Conservation (phyloP, 2,888 invertebrate genomes). For the Eristalis tenax region DNA sequence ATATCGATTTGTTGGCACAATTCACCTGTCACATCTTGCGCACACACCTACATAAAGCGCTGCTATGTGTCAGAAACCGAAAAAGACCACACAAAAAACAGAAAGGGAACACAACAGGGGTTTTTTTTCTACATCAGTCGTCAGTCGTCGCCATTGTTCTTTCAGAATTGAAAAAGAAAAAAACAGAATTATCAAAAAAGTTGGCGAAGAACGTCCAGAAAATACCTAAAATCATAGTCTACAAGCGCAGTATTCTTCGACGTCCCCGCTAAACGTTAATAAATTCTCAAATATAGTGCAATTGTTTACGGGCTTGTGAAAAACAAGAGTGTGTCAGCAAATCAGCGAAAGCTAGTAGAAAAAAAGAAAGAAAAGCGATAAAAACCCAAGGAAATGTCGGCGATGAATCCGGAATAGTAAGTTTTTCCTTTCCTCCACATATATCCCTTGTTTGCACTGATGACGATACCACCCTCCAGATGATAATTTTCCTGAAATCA, state of each 20-base stretch:
- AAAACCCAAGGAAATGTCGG: slow-evolving; percentile 79
- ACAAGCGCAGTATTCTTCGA: slow-evolving; percentile 44
- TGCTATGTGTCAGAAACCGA: slow-evolving; percentile 64
- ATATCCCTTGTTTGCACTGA: slow-evolving; percentile 38
- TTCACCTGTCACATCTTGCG: slow-evolving; percentile 9
- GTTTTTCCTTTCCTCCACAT: slow-evolving; percentile 76
- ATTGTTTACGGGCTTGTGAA: slow-evolving; percentile 72
- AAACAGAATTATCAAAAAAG: slow-evolving; percentile 73
- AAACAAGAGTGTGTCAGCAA: slow-evolving; percentile 70
- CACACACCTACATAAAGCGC: slow-evolving; percentile 31
- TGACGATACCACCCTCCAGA: slow-evolving; percentile 1
- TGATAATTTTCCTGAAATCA: slow-evolving; percentile 22
- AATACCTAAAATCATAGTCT: slow-evolving; percentile 68
- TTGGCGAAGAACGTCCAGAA: slow-evolving; percentile 60
- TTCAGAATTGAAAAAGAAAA: slow-evolving; percentile 63
- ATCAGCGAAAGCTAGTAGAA: slow-evolving; percentile 59
- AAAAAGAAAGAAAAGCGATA: slow-evolving; percentile 68
- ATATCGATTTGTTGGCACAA: slow-evolving; percentile 61
- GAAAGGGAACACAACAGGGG: slow-evolving; percentile 44
- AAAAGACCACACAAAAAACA: slow-evolving; percentile 41
- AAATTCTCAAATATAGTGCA: slow-evolving; percentile 71
- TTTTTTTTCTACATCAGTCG: slow-evolving; percentile 67
- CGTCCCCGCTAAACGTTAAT: slow-evolving; percentile 20
- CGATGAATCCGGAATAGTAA: slow-evolving; percentile 93
- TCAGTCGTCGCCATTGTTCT: slow-evolving; percentile 74